Evolutionary conservation across 2,797 vertebrate genomes (phyloP), one percentile per base, ranked within the genome.

Genomic region (Alosa sapidissima): DNA sequence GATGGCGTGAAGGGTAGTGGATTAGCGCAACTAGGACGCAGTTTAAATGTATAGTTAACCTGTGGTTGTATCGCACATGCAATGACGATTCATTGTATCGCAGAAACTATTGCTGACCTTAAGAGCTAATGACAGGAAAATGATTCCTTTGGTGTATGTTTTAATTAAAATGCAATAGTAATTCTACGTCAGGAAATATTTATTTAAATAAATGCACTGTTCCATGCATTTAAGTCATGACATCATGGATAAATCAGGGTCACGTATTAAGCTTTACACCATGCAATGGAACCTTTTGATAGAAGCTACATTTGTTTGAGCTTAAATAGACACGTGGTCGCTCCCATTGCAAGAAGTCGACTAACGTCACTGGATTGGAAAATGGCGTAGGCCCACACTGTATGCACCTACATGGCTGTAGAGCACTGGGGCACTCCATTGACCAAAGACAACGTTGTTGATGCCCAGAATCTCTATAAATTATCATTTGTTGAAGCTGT

Each of bases 361-460:
- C 87, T 87, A 90, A 93, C 92, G 91, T 93, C 92, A 93, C 91
- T 87, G 89, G 89, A 86, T 89, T 86, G 91, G 89, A 94, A 94
- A 94, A 95, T 94, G 93, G 94, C 94, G 94, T 24, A 86, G 72
- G 72, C 72, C 72, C 16, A 45, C 72, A 78, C 2, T 78, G 36
- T 41, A 78, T 28, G 28, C 28, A 45, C 72, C 41, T 78, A 47
- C 41, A 19, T 21, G 72, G 14, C 19, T 78, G 72, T 19, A 19
- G 72, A 19, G 41, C 72, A 78, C 5, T 8, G 41, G 72, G 41
- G 36, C 36, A 19, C 13, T 21, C 36, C 41, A 16, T 47, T 78
- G 36, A 78, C 19, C 6, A 21, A 6, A 75, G 16, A 6, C 13
- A 72, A 72, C 13, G 65, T 72, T 1, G 3, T 41, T 11, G 14